Evolutionary conservation across 2,888 invertebrate species (phyloP).

Genomic region (Scaptomyza parva): DNA sequence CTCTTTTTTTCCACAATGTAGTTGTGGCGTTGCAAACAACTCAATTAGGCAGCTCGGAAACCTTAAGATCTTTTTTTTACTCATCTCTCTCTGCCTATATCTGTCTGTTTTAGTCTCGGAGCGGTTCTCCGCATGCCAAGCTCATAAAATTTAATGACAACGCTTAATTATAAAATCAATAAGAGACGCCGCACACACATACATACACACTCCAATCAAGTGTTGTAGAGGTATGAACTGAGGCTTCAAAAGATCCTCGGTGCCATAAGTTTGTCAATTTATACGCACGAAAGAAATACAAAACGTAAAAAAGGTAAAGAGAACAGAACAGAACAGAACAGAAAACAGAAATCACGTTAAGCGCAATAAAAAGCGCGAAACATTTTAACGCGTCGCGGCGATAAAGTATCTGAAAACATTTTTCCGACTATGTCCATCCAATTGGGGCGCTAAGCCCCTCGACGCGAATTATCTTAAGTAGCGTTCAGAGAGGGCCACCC

Average conservation of each 20-base stretch:
- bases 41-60: conserved; percentile 61
- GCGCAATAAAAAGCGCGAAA: conserved; percentile 80
- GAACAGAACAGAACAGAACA: neutral
- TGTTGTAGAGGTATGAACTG: conserved; percentile 13
- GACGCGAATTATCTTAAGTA: conserved; percentile 75
- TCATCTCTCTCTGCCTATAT: neutral
- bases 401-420: conserved; percentile 80
- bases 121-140: conserved; percentile 35
- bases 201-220: conserved; percentile 64
- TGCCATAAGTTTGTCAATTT: conserved; percentile 79
- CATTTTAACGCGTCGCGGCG: conserved; percentile 77
- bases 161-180: conserved; percentile 83
- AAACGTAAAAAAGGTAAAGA: neutral
- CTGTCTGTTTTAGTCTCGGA: conserved; percentile 8
- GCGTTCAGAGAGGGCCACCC: conserved; percentile 59
- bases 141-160: conserved; percentile 83
- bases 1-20: conserved; percentile 44
- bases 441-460: conserved; percentile 71
- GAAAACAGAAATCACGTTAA: conserved; percentile 72
- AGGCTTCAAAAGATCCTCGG: conserved; percentile 22
- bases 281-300: conserved; percentile 47
- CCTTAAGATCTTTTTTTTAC: conserved; percentile 4
- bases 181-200: conserved; percentile 79
- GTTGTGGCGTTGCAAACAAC: conserved; percentile 58
- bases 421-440: conserved; percentile 66